phyloP scores from a whole-genome alignment of 2,888 invertebrate species.

The Machimus atricapillus region DNA sequence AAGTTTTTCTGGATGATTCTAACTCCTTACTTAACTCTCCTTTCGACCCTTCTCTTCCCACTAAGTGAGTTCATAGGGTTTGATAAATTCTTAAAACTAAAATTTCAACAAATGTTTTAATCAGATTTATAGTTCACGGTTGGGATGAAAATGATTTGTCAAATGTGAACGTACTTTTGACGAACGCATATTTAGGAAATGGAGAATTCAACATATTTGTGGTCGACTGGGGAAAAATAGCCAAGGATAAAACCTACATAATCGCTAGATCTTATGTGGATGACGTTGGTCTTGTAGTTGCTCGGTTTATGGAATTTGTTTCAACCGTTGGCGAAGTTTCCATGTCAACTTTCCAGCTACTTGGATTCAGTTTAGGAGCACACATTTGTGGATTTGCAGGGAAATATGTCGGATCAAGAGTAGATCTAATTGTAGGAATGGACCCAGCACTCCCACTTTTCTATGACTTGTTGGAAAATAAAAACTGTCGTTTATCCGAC shows the following conservation, averaged over 20 bases:
- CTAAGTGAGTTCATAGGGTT: not conserved
- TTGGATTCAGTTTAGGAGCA: not conserved
- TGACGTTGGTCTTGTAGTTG: not conserved
- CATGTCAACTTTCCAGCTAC: not conserved
- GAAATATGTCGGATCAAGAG: not conserved
- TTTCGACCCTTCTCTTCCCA: not conserved
- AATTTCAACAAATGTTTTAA: not conserved
- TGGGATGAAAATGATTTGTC: not conserved
- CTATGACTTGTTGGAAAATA: not conserved
- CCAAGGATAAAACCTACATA: not conserved
- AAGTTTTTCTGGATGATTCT: not conserved
- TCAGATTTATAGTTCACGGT: not conserved
- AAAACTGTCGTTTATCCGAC: not conserved
- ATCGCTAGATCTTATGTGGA: not conserved
- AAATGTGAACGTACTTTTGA: not conserved
- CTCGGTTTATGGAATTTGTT: not conserved
- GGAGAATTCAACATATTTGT: not conserved
- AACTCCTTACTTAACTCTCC: not conserved
- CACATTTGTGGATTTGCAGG: not conserved
- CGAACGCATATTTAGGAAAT: not conserved
- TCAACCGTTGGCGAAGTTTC: not conserved
- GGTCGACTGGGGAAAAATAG: not conserved
- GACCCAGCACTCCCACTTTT: not conserved
- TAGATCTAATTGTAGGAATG: not conserved
- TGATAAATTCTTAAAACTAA: not conserved